Evolutionary conservation across 2,797 vertebrate genomes (phyloP).

Genomic region (Anolis apletophallus): DNA sequence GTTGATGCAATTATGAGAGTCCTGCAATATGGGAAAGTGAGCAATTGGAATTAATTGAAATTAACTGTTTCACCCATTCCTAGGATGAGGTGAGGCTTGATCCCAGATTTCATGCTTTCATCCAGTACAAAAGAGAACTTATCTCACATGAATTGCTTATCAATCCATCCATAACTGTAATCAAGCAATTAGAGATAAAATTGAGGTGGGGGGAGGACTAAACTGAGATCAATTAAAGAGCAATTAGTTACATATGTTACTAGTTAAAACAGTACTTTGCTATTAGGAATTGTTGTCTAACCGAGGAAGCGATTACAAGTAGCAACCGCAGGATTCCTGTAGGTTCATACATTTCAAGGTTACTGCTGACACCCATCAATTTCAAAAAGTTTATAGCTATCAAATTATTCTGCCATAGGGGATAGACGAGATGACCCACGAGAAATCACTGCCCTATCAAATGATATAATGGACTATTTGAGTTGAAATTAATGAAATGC

Average conservation of each 20-base stretch:
- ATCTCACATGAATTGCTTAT: background rate
- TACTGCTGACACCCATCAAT: slow-evolving; percentile 4
- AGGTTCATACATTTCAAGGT: slow-evolving; percentile 29
- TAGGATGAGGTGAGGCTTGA: background rate
- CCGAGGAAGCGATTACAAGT: background rate
- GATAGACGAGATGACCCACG: slow-evolving; percentile 17
- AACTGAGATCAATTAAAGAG: background rate
- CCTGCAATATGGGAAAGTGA: background rate
- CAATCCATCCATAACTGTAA: background rate
- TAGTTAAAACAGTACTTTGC: background rate
- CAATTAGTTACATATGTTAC: background rate
- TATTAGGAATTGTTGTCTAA: slow-evolving; percentile 10
- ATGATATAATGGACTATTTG: slow-evolving; percentile 31
- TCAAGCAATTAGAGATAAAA: background rate
- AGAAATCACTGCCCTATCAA: slow-evolving; percentile 26
- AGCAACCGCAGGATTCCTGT: background rate
- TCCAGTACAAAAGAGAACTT: background rate
- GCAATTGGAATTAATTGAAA: background rate
- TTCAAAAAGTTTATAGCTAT: slow-evolving; percentile 22
- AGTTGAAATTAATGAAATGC: slow-evolving; percentile 30
- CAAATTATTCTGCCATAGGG: slow-evolving; percentile 12
- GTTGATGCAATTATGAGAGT: too few species aligned
- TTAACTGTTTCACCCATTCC: background rate
- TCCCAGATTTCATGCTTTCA: background rate
- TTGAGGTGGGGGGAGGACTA: background rate